phyloP scores from a whole-genome alignment of 1,140 invertebrate species.

The Chironomus tepperi region DNA sequence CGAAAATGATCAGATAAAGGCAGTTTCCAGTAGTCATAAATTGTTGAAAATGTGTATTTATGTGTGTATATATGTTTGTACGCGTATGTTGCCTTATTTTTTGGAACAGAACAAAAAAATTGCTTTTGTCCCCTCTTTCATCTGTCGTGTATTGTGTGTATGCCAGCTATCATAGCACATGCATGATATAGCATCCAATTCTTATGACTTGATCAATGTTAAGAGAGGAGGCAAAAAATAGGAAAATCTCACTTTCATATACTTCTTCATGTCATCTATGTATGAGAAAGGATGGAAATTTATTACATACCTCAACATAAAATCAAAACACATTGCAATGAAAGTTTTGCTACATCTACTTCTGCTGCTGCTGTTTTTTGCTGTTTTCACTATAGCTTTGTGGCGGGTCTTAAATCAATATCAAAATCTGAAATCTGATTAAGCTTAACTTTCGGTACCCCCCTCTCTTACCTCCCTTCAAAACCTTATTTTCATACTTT shows the following conservation, averaged over 20 bases:
- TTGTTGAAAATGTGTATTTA: neutral
- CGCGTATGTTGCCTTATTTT: neutral
- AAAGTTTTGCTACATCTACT: neutral
- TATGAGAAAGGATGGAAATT: neutral
- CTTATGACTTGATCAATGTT: conserved; percentile 1
- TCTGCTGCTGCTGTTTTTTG: neutral
- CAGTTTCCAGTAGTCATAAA: conserved; percentile 17
- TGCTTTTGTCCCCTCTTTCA: neutral
- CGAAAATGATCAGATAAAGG: conserved; percentile 22
- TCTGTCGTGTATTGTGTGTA: neutral
- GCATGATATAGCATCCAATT: neutral
- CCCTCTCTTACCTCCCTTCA: neutral
- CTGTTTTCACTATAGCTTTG: neutral
- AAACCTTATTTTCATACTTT: too few relatives aligned
- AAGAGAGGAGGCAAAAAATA: neutral
- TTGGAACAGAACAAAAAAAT: too few relatives aligned
- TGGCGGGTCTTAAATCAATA: conserved; percentile 13
- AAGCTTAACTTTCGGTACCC: neutral
- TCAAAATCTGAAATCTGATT: conserved; percentile 18
- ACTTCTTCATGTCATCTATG: neutral
- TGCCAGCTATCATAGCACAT: neutral
- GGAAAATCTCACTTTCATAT: neutral
- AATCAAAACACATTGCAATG: conserved; percentile 13
- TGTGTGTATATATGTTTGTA: neutral
- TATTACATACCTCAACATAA: conserved; percentile 14